phyloP scores from a whole-genome alignment of 2,888 invertebrate genomes.

The Platycheirus albimanus region DNA sequence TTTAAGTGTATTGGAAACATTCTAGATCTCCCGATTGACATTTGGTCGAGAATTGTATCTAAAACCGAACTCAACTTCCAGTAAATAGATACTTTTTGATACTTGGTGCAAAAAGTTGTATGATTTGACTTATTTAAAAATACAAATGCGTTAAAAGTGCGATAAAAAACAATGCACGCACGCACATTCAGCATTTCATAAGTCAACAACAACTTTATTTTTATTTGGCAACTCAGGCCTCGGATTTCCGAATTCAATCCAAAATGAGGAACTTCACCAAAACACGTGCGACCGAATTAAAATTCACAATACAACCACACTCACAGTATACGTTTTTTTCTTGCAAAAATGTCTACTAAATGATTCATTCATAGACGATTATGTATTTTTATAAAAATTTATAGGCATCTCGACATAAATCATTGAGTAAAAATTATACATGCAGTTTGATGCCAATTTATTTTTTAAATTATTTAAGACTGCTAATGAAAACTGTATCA shows the following conservation, averaged over 20 bases:
- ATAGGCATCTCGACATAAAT: no score
- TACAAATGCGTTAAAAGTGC: not conserved
- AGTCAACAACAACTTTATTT: not conserved
- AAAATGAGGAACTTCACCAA: conserved; percentile 5
- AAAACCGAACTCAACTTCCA: no score
- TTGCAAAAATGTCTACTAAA: not conserved
- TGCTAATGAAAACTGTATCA: not conserved
- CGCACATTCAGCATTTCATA: not conserved
- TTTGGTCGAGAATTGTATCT: no score
- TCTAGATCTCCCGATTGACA: no score
- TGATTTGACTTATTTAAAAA: not conserved
- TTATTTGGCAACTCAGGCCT: conserved; percentile 13
- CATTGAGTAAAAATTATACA: not conserved
- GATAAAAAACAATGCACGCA: not conserved
- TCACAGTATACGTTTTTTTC: not conserved
- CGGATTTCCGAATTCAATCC: conserved; percentile 3
- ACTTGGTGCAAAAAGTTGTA: no score
- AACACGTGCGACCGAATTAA: conserved; percentile 6
- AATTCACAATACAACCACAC: not conserved
- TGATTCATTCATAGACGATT: not conserved
- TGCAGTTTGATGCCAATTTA: not conserved
- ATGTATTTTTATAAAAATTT: not conserved
- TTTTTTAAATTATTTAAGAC: not conserved
- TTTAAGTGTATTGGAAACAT: no score
- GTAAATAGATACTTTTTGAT: no score